Base-by-base conservation (phyloP, 1,140 invertebrate species). In the Scylla paramamosain region DNA sequence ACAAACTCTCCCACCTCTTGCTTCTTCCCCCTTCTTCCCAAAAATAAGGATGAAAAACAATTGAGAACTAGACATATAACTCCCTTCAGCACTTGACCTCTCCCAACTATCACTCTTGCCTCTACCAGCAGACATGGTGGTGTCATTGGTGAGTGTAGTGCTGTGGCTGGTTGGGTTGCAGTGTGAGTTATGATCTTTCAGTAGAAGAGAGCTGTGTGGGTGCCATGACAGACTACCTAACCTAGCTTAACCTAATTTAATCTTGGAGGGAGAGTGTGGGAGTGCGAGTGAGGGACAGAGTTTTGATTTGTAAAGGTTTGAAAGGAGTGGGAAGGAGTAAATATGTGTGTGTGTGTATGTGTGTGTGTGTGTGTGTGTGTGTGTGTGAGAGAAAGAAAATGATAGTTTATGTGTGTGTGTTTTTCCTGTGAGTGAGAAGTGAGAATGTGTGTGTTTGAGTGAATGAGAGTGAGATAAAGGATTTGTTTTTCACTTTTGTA, bases 291-390 rank as follows among this genome's bases (percentile, higher is more conserved):
- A 14, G 67, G 12, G 67, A 12, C 12, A 14, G 67, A 14, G 67
- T 77, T 12, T 77, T 12, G 12, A n/a, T 77, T 12, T 77, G 67
- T 77, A n/a, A 14, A n/a, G 12, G 67, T 77, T 12, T 77, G 67
- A 12, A n/a, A 14, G 67, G 12, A n/a, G 12, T 12, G 12, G 67
- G 12, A n/a, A 14, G 67, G 12, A 77, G 12, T n/a, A 77, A 77
- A n/a, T 77, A n/a, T n/a, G 67, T 77, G 67, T 77, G 67, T 77
- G 67, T 77, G 67, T n/a, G 67, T 77, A n/a, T 77, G 67, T n/a
- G 67, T 77, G 67, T 77, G 67, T 77, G 67, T 77, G 67, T 77
- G n/a, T 77, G 67, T 77, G 67, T 77, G 67, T 77, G 67, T 77
- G 67, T 77, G 67, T 77, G 67, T 77, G 67, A 14, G 67, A 14